phyloP scores from a whole-genome alignment of 1,140 invertebrate species.

The Bacillus rossius region DNA sequence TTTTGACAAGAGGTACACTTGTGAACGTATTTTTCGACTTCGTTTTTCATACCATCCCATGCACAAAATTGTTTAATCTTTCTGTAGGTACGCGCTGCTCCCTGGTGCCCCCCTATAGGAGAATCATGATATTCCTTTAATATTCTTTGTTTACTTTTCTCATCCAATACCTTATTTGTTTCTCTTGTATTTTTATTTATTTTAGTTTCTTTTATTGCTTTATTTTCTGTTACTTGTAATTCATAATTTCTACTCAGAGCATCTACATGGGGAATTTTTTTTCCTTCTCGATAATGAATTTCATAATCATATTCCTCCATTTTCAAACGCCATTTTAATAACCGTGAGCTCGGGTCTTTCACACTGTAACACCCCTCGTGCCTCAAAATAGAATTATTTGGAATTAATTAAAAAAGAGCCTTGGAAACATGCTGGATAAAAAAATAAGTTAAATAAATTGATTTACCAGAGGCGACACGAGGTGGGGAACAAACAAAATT shows the following conservation, averaged over 20 bases:
- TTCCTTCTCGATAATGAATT: constrained; percentile 37
- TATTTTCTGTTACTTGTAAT: constrained; percentile 9
- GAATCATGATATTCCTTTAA: constrained; percentile 28
- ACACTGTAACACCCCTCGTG: no score
- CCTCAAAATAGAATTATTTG: no score
- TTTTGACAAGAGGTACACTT: constrained; percentile 33
- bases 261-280: constrained; percentile 38
- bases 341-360: constrained; percentile 19
- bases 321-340: constrained; percentile 17
- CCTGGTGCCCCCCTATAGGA: constrained; percentile 30
- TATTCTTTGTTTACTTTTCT: constrained; percentile 19
- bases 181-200: no score
- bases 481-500: no score
- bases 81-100: constrained; percentile 28
- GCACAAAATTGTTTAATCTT: constrained; percentile 30
- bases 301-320: constrained; percentile 20
- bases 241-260: constrained; percentile 18
- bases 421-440: no score
- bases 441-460: no score
- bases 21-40: constrained; percentile 31
- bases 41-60: constrained; percentile 30
- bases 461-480: no score
- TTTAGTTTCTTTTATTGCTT: background rate
- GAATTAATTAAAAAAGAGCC: no score
- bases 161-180: background rate